A percentile compares a stretch with the other conserved stretches of the same genome.
These are phyloP conservation scores for Cygnus buccinator DNA, from an alignment of 2,113 vertebrate genomes.

Conservation along the genomic window DNA sequence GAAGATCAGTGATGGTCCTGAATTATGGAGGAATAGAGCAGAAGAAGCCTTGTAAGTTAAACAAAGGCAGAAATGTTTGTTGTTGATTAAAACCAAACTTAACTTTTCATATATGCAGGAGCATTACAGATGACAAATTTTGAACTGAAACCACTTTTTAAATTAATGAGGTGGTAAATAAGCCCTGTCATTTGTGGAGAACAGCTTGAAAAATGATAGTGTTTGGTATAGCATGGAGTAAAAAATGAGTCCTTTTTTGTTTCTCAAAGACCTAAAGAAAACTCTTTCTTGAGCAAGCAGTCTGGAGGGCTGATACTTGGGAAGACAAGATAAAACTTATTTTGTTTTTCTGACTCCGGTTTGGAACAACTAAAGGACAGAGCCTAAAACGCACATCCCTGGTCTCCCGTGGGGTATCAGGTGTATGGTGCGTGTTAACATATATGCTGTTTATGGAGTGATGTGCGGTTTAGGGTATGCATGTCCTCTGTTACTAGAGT, in stretches of 20 bases:
- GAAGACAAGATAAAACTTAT: neutral
- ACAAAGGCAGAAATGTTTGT: neutral
- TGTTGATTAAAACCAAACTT: neutral
- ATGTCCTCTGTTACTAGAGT: neutral
- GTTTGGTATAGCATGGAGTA: neutral
- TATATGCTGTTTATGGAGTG: neutral
- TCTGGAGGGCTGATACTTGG: neutral
- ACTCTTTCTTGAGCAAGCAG: neutral
- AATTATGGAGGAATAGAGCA: neutral
- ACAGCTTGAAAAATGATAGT: neutral
- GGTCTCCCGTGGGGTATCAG: neutral
- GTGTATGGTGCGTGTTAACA: neutral
- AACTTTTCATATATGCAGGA: neutral
- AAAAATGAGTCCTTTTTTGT: neutral
- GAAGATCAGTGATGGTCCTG: neutral
- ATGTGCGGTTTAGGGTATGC: neutral
- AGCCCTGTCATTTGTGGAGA: neutral
- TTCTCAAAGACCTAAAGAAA: neutral
- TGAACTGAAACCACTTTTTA: neutral
- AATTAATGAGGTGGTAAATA: neutral
- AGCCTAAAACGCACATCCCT: neutral
- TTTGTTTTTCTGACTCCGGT: neutral
- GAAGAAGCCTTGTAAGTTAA: neutral
- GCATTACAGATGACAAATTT: neutral
- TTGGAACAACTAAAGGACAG: neutral